A percentile compares a stretch with the other conserved stretches of the same genome.
phyloP scores from a whole-genome alignment of 2,113 vertebrate genomes.

The Perca fluviatilis region DNA sequence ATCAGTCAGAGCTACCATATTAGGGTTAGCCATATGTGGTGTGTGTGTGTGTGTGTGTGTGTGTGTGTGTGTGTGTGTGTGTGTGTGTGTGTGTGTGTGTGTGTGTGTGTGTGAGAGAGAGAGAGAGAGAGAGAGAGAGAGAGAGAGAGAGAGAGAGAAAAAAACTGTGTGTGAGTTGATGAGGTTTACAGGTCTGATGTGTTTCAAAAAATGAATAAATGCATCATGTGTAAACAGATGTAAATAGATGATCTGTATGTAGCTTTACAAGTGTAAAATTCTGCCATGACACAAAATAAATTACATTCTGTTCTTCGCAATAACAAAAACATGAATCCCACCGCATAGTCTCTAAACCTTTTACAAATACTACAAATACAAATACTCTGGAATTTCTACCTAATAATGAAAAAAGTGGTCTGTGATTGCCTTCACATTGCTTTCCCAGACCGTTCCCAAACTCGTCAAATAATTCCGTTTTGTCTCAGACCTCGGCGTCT shows the following conservation, averaged over 20 bases:
- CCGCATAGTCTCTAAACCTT: background rate
- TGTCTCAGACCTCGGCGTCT: too few species aligned
- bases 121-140: background rate
- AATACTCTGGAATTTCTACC: too few species aligned
- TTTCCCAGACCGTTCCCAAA: too few species aligned
- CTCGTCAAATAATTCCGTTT: too few species aligned
- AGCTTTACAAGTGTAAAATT: background rate
- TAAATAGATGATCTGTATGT: constrained; percentile 29
- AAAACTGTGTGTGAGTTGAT: constrained; percentile 12
- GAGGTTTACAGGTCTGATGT: constrained; percentile 65
- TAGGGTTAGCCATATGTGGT: constrained; percentile 65
- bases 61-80: constrained; percentile 18
- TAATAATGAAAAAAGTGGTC: too few species aligned
- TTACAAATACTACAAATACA: too few species aligned
- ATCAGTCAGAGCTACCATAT: constrained; percentile 76
- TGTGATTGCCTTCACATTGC: too few species aligned
- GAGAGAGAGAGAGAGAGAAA: too few species aligned
- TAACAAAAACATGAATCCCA: background rate
- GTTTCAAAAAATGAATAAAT: constrained; percentile 72
- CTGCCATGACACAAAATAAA: background rate
- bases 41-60: constrained; percentile 27
- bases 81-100: constrained; percentile 26
- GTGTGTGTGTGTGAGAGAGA: background rate
- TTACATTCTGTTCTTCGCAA: background rate
- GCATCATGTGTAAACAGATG: constrained; percentile 50